A percentile compares a stretch with the other conserved stretches of the same genome.
Conservation (phyloP, 2,113 vertebrate genomes). For the Myanophis thanlyinensis region DNA sequence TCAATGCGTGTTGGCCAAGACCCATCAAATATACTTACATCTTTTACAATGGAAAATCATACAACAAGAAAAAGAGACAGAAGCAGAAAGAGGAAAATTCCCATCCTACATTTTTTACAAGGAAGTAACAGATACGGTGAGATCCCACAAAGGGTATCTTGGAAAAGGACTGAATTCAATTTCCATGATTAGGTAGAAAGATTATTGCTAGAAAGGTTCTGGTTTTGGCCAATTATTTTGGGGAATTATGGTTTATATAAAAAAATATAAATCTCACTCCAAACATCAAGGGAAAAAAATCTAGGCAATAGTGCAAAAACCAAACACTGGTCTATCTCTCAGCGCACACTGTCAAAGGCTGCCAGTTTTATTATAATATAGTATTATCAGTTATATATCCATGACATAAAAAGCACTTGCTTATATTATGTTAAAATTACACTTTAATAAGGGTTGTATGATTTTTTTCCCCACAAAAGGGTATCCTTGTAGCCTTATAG, state of each 20-base stretch:
- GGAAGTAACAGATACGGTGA: not conserved
- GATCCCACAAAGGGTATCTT: not conserved
- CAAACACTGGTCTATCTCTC: not conserved
- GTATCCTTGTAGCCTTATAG: not conserved
- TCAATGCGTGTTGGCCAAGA: not conserved
- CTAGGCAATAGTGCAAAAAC: not conserved
- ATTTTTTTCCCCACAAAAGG: not conserved
- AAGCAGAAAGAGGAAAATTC: not conserved
- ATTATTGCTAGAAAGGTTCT: not conserved
- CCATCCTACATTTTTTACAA: not conserved
- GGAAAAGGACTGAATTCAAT: not conserved
- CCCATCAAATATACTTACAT: not conserved
- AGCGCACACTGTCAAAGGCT: not conserved
- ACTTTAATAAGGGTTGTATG: not conserved
- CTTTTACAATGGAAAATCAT: not conserved
- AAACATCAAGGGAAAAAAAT: not conserved
- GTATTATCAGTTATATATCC: not conserved
- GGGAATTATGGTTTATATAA: not conserved
- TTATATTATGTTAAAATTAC: not conserved
- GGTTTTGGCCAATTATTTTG: not conserved
- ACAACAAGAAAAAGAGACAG: not conserved
- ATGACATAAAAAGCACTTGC: not conserved
- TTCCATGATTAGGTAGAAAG: not conserved
- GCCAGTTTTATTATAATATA: not conserved
- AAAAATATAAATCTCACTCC: not conserved